A percentile compares a stretch with the other conserved stretches of the same genome.
Evolutionary conservation across 2,113 vertebrate species (phyloP).

Genomic region (Danionella cerebrum): DNA sequence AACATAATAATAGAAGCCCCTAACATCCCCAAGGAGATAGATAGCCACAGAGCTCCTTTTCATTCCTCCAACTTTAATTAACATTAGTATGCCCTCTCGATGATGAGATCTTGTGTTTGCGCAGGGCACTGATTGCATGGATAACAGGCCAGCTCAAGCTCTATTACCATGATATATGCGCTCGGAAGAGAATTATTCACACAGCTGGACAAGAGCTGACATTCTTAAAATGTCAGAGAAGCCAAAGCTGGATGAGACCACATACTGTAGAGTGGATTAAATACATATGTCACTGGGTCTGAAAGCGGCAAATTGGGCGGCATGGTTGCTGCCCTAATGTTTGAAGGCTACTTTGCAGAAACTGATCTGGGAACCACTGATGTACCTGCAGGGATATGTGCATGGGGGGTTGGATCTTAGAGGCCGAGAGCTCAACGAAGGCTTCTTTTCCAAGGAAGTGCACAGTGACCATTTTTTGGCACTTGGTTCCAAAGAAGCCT

Average conservation of each 20-base stretch:
- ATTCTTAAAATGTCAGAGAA: constrained; percentile 46
- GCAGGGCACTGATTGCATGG: constrained; percentile 29
- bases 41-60: constrained; percentile 36
- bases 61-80: constrained; percentile 42
- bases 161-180: constrained; percentile 45
- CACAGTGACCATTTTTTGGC: constrained; percentile 87
- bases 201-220: constrained; percentile 44
- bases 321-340: too few species aligned
- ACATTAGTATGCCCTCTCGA: constrained; percentile 28
- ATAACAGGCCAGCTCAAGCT: constrained; percentile 36
- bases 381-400: constrained; percentile 94
- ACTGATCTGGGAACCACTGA: neutral
- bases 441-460: constrained; percentile 92
- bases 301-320: too few species aligned
- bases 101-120: constrained; percentile 20
- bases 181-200: constrained; percentile 36
- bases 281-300: neutral
- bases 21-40: constrained; percentile 12
- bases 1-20: neutral
- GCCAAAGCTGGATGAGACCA: constrained; percentile 2
- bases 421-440: constrained; percentile 78
- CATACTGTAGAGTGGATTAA: neutral
- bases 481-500: constrained; percentile 83
- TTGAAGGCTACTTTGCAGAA: neutral
- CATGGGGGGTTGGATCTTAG: constrained; percentile 79